Percentiles rank a stretch among this genome's conserved stretches.
Conservation (phyloP, 2,113 vertebrate species). For the Calidris pygmaea region DNA sequence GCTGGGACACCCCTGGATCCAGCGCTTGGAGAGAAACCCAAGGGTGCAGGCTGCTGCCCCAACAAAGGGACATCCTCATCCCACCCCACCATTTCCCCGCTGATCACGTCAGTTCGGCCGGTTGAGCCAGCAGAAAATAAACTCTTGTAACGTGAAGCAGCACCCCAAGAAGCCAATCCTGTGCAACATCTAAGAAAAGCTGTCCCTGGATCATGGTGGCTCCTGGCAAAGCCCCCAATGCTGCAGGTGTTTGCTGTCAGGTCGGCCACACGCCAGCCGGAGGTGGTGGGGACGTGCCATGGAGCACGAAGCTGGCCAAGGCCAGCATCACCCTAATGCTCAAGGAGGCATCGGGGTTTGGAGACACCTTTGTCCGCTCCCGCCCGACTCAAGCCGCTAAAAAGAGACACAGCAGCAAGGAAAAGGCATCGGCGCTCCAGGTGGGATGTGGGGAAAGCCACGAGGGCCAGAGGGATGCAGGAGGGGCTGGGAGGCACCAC, state of each 20-base stretch:
- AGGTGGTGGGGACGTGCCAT: not conserved
- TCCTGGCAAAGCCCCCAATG: fast-evolving
- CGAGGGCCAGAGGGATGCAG: not conserved
- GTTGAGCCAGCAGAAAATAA: not conserved
- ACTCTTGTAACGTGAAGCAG: not conserved
- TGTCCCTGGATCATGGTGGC: not conserved
- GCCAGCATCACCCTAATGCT: not conserved
- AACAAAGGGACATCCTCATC: not conserved
- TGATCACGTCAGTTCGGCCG: not conserved
- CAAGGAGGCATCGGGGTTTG: not conserved
- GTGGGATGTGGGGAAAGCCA: not conserved
- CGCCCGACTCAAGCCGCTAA: not conserved
- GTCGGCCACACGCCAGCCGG: not conserved
- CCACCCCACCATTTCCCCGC: not conserved
- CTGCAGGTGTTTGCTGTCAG: not conserved
- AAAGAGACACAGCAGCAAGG: not conserved
- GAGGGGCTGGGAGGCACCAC: not conserved
- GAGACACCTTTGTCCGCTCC: not conserved
- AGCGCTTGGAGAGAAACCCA: not conserved
- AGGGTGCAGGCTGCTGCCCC: not conserved
- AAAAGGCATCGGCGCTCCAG: not conserved
- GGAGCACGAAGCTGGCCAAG: not conserved
- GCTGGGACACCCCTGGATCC: not conserved
- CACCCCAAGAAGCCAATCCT: not conserved
- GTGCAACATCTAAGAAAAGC: not conserved